Evolutionary conservation across 1,140 invertebrate genomes (phyloP), one percentile per base, ranked within the genome.

Genomic region (Nasonia vitripennis): DNA sequence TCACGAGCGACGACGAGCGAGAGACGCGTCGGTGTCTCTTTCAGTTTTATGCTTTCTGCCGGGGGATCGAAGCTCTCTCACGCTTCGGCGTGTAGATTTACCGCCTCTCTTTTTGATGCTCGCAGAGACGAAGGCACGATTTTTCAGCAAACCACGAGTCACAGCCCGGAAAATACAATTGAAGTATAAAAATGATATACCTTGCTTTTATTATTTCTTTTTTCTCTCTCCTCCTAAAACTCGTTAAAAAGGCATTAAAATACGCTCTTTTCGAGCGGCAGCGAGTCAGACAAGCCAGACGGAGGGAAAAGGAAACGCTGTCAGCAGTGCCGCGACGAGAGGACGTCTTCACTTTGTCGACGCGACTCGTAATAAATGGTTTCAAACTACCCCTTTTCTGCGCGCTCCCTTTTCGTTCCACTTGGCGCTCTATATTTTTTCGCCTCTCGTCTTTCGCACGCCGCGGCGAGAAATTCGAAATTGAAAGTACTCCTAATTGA

Each of bases 351-450:
- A 48, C 81, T 83, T 77, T 34, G 34, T 34, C 34, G 17, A 27
- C 27, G 68, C 45, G 17, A 51, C 79, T 48, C 41, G 73, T 83
- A 77, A 83, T 83, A 83, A 83, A 83, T 83, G 73, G 51, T 74
- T 77, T 77, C 31, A 83, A 83, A 77, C 81, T 68, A 83, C 71
- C 81, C 71, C 14, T 55, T 27, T 87, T 78, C 67, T 73, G 74
- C 75, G 62, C 27, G 34, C 70, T 41, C 45, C 70, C 31, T 83
- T 81, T 70, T 86, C 71, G 62, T 86, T 62, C 17, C 55, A 62
- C 20, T 62, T 62, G 55, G 17, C 6, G 4, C 20, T n/a, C 55
- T 62, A 11, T 62, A 62, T n/a, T 62, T 62, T 62, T 62, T 48
- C 45, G 10, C 51, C 68, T 31, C 31, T 14, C 12, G n/a, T 78